Conservation (phyloP, 2,888 invertebrate species). For the Tolmerus cingulatus region DNA sequence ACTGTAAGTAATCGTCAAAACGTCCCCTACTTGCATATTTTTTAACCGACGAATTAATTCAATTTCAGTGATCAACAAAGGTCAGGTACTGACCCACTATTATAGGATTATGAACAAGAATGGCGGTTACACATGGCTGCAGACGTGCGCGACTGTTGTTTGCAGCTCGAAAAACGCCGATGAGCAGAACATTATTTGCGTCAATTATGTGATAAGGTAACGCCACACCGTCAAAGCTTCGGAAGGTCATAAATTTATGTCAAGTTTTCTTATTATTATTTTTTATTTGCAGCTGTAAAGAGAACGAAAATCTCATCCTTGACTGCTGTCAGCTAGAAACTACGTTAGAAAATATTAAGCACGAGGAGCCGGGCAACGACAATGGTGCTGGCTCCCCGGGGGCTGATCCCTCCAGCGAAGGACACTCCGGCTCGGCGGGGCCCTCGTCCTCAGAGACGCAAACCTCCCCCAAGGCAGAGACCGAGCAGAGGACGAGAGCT, state of each 20-base stretch:
- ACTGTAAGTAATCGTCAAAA: slow-evolving; percentile 76
- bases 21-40: neutral
- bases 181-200: slow-evolving; percentile 96
- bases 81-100: slow-evolving; percentile 95
- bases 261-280: neutral
- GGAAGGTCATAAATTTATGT: neutral
- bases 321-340: slow-evolving; percentile 93
- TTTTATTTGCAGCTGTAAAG: slow-evolving; percentile 62
- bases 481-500: slow-evolving; percentile 54
- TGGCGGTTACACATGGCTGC: slow-evolving; percentile 96
- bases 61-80: slow-evolving; percentile 89
- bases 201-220: slow-evolving; percentile 96
- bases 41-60: slow-evolving; percentile 32
- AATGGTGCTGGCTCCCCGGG: slow-evolving; percentile 90
- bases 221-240: slow-evolving; percentile 50
- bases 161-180: slow-evolving; percentile 95
- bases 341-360: slow-evolving; percentile 77
- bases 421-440: slow-evolving; percentile 60
- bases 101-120: slow-evolving; percentile 95
- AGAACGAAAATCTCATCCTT: slow-evolving; percentile 90
- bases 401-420: slow-evolving; percentile 72
- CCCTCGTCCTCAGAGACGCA: slow-evolving; percentile 59
- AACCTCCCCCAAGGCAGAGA: slow-evolving; percentile 64
- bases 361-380: slow-evolving; percentile 78
- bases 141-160: slow-evolving; percentile 95